phyloP scores from a whole-genome alignment of 2,113 vertebrate genomes.

The Desmodus rotundus region DNA sequence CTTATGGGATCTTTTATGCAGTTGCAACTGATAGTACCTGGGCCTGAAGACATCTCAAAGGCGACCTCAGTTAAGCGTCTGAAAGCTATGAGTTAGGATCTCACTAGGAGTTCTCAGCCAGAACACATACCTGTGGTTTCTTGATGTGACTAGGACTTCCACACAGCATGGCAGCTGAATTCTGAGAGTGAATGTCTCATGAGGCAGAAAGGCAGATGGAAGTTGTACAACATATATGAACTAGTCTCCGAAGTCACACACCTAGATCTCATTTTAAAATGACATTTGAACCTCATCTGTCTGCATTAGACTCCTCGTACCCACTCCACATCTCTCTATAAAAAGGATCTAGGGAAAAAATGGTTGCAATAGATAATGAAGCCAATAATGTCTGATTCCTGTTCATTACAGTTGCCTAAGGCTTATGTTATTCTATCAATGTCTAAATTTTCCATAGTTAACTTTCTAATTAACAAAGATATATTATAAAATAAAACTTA shows the following conservation, averaged over 20 bases:
- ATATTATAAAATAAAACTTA: background rate
- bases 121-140: background rate
- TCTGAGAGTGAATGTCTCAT: background rate
- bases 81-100: background rate
- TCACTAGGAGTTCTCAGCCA: background rate
- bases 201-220: background rate
- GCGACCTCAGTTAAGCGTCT: background rate
- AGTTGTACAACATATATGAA: background rate
- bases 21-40: background rate
- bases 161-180: background rate
- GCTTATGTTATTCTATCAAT: background rate
- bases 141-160: background rate
- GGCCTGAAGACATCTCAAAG: background rate
- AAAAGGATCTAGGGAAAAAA: background rate
- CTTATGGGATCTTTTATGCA: background rate
- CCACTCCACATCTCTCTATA: background rate
- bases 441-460: background rate
- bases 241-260: background rate
- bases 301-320: background rate
- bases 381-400: background rate
- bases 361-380: background rate
- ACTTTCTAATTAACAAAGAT: slow-evolving; percentile 25
- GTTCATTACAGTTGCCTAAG: background rate
- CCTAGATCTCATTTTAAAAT: background rate
- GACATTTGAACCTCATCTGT: background rate